phyloP scores from a whole-genome alignment of 1,140 invertebrate species.

The Xylocopa sonorina region DNA sequence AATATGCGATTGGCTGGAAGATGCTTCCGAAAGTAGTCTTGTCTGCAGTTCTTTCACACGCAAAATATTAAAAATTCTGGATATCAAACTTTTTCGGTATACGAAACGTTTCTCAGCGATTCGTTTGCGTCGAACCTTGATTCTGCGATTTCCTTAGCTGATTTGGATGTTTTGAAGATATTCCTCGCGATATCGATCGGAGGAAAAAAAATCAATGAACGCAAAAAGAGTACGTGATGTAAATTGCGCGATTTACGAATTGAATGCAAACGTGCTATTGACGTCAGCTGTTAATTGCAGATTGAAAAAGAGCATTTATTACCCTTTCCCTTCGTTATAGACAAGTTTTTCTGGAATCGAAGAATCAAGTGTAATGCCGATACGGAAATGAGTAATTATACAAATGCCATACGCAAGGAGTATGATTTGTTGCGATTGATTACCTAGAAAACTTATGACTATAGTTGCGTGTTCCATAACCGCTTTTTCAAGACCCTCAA shows the following conservation, averaged over 20 bases:
- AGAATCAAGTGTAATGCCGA: not conserved
- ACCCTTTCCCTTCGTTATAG: not conserved
- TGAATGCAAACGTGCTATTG: not conserved
- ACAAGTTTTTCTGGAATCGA: not conserved
- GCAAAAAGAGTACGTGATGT: not conserved
- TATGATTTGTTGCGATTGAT: not conserved
- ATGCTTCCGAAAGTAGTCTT: too few species aligned
- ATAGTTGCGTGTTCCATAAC: not conserved
- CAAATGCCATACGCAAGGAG: too few species aligned
- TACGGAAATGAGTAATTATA: not conserved
- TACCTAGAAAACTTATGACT: not conserved
- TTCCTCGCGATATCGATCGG: not conserved
- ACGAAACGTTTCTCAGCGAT: not conserved
- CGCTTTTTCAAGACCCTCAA: not conserved
- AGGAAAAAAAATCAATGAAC: not conserved
- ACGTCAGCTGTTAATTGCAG: not conserved
- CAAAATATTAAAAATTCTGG: too few species aligned
- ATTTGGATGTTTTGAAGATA: not conserved
- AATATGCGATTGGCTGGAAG: too few species aligned
- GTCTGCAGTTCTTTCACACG: too few species aligned
- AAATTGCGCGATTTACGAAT: not conserved
- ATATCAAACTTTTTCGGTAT: not conserved
- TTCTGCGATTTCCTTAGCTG: not conserved
- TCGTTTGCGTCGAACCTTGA: not conserved
- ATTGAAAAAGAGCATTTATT: not conserved